Evolutionary conservation across 2,113 vertebrate species (phyloP), one percentile per base, ranked within the genome.

Genomic region (Paramisgurnus dabryanus): DNA sequence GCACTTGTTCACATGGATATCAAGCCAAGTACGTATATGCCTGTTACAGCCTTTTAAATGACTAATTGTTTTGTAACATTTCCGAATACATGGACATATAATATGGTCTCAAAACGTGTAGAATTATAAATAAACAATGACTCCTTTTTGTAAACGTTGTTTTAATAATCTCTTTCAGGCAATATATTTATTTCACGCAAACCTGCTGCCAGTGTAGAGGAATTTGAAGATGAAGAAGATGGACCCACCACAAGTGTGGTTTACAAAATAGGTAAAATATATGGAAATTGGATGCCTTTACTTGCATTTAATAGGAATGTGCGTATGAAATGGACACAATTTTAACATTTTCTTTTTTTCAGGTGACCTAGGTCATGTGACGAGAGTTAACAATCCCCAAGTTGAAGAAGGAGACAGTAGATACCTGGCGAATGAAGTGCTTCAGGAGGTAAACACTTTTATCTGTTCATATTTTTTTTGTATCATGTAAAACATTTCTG

Each of bases 1-100:
- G 96, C 95, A 34, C 92, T 99, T 87, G 98, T 98, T 83, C 98
- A 99, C 89, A 98, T 99, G 98, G 98, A 98, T 90, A 98, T 99
- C 90, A 99, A 98, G 85, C 97, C 98, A 60, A 99, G 98, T 99
- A 90, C 94, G 97, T 95, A 79, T 50, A 27, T 71, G 12, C 12
- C 50, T 3, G 7, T 13, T 71, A 15, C 12, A 74, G 6, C 27
- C 41, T 45, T 5, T 47, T 7, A 2, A 10, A 47, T 57, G 4
- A n/a, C 39, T 63, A 45, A 0, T 18, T 64, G 53, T 13, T 70
- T 13, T 53, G 49, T n/a, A n/a, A 15, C 13, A 22, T 12, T 53
- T 63, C 0, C 17, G 40, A 18, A 1, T 71, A 6, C 3, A 34
- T 34, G 27, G 1, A 34, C 27, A 3, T 34, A 34, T 34, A 34